Evolutionary conservation across 2,113 vertebrate species (phyloP), one percentile per base, ranked within the genome.

Genomic region (Illadopsis cleaveri): DNA sequence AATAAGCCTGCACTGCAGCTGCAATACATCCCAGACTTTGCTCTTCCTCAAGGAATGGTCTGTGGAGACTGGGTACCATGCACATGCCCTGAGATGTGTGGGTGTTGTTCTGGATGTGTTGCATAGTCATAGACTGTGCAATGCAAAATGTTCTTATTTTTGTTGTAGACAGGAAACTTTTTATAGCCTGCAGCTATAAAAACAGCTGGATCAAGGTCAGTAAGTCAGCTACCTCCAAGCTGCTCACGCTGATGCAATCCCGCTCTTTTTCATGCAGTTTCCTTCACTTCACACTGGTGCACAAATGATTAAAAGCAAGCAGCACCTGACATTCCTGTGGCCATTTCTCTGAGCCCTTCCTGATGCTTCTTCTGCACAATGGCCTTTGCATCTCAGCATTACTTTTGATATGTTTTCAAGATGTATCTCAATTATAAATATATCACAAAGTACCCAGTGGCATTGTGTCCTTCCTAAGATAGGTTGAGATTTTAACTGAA

Each of bases 61-160:
- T 27, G 27, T 33, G 35, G 33, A 62, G n/a, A n/a, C 1, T 0
- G 0, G n/a, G 15, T 20, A 56, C 37, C 1, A 12, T 0, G 0
- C 12, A 42, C 22, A 9, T 12, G 27, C 31, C 17, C 35, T 1
- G 3, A 37, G 33, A 4, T 5, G 5, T 7, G 16, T 10, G 31
- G 28, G 12, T 40, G n/a, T 4, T 68, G 24, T 15, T 66, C 64
- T 45, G 10, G 6, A 82, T 88, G 30, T 13, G 45, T 25, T 75
- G 42, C 57, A 22, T 2, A 57, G 54, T 50, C 33, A 75, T 0
- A 45, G 6, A 22, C 20, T 14, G 27, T 38, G 31, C 66, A 62
- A 19, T 21, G 42, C 44, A 82, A 12, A 0, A 2, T 9, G 31
- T 11, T 20, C 42, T 28, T 50, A 11, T 19, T 87, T 82, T 56